phyloP scores from a whole-genome alignment of 2,113 vertebrate genomes.

The Calypte anna region DNA sequence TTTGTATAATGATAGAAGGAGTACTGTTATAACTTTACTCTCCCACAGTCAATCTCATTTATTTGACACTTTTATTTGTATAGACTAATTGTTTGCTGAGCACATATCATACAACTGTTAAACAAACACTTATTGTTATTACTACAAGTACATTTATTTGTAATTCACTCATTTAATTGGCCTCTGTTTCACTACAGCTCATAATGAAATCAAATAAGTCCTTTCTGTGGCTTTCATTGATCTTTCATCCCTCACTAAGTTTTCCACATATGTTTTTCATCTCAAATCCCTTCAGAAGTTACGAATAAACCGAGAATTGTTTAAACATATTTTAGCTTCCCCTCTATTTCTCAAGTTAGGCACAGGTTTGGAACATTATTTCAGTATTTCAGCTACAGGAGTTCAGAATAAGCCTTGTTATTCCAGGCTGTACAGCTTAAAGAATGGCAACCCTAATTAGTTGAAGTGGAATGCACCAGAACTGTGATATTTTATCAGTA shows the following conservation, averaged over 20 bases:
- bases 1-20: not conserved
- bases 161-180: not conserved
- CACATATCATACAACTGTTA: not conserved
- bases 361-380: not conserved
- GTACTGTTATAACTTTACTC: not conserved
- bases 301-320: not conserved
- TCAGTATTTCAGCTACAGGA: not conserved
- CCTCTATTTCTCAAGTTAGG: not conserved
- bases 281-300: not conserved
- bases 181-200: not conserved
- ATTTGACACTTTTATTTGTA: not conserved
- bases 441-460: not conserved
- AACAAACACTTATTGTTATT: not conserved
- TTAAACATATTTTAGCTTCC: not conserved
- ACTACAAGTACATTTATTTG: conserved; percentile 25
- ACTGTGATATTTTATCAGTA: not conserved
- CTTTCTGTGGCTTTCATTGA: not conserved
- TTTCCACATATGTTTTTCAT: not conserved
- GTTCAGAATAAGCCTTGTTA: not conserved
- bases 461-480: not conserved
- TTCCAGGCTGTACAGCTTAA: not conserved
- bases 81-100: conserved; percentile 1
- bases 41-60: not conserved
- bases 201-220: not conserved
- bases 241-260: not conserved